Base-by-base conservation (phyloP, 2,113 vertebrate species). In the Cnemophilus loriae region DNA sequence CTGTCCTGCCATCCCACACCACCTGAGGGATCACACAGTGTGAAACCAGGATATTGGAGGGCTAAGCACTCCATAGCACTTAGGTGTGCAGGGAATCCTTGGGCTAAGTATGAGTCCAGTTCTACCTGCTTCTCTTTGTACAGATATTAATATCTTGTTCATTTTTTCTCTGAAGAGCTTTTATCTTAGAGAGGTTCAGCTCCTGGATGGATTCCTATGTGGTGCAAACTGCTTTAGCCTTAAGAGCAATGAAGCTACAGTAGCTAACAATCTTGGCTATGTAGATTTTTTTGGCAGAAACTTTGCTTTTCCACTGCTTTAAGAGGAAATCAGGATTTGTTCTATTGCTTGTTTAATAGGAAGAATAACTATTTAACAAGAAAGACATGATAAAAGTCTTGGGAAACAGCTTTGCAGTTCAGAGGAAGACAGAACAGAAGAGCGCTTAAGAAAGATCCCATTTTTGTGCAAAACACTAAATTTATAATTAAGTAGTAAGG, bases 271-370 rank as follows among this genome's bases (percentile, higher is more conserved):
- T 78, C 44, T 64, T 52, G 88, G 64, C 69, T 81, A 2, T 76
- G 41, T 64, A 76, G 65, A 63, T 55, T 67, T 83, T 83, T 78
- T 84, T 91, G 88, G 80, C 60, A 84, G 68, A 96, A 92, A 52
- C 42, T 76, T 89, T 57, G 47, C 49, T 84, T 89, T 94, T 91
- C 73, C 21, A 60, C 50, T 78, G 39, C 80, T 87, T 87, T 59
- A 88, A 96, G 63, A 63, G 59, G 68, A 88, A 90, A 92, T 67
- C 22, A 22, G 59, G 52, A 75, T 92, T 92, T 94, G 60, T 94
- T 77, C 47, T 78, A 20, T 76, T 86, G 68, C 69, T 81, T 84
- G 47, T 87, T 94, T 92, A 94, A 47, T 92, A 85, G 57, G 61
- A 89, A 56, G 69, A 83, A 60, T 65, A 85, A 64, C 42, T 83